Evolutionary conservation across 2,797 vertebrate genomes (phyloP).

Genomic region (Typhlichthys subterraneus): DNA sequence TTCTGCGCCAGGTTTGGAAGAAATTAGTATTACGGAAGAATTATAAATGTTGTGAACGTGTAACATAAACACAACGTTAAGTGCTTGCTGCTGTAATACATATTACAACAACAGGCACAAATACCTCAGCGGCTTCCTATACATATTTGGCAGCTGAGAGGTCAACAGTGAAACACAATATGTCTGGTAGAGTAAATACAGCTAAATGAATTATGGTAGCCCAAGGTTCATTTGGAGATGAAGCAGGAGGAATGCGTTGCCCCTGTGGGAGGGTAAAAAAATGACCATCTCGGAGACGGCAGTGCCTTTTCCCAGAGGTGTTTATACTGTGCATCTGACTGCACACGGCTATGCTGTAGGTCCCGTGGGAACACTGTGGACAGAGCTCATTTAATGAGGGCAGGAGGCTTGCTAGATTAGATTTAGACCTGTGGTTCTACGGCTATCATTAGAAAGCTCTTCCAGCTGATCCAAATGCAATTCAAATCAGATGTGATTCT

Average conservation of each 20-base stretch:
- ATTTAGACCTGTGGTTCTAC: conserved; percentile 1
- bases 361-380: conserved; percentile 17
- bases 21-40: conserved; percentile 4
- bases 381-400: conserved; percentile 3
- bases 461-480: background rate
- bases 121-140: conserved; percentile 32
- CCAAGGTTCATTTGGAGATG: conserved; percentile 52
- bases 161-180: conserved; percentile 65
- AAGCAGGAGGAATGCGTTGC: conserved; percentile 54
- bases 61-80: conserved; percentile 15
- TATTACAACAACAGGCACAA: conserved; percentile 26
- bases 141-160: conserved; percentile 42
- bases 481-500: background rate
- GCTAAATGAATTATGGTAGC: conserved; percentile 38
- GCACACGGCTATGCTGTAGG: conserved; percentile 17
- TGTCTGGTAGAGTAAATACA: conserved; percentile 58
- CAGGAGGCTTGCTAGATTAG: background rate
- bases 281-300: conserved; percentile 52
- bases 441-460: background rate
- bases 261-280: conserved; percentile 41
- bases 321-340: conserved; percentile 60
- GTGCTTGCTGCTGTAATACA: conserved; percentile 18
- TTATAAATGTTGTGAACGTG: conserved; percentile 12
- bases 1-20: background rate
- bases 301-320: conserved; percentile 27